Evolutionary conservation across 1,140 invertebrate genomes (phyloP), one percentile per base, ranked within the genome.

Genomic region (Zaprionus ghesquierei): DNA sequence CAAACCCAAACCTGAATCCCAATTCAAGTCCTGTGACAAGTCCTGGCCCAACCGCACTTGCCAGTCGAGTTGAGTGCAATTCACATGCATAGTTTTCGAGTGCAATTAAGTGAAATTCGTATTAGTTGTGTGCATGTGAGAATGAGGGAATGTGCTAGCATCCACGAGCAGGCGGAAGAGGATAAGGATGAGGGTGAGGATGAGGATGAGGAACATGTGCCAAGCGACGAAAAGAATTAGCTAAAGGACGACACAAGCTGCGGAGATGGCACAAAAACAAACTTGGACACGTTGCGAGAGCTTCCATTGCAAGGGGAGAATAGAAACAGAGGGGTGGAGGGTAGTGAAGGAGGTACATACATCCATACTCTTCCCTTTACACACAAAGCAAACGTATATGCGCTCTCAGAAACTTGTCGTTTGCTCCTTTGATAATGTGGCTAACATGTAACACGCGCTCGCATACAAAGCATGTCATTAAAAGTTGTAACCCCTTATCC

Each of bases 91-190:
- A 84, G 84, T 79, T 84, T 79, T 89, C 77, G 72, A 89, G 85
- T 77, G 79, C 84, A 87, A 87, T 87, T 87, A 87, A 87, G 84
- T 84, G 76, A 84, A 89, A 87, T 69, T 87, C 79, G 79, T 89
- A 77, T 89, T 84, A 87, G 76, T 87, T 84, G 69, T 86, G 65
- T 60, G 41, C 10, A 53, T 35, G 51, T 29, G 27, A 18, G 13
- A 22, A 33, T 58, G 49, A 27, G 33, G 51, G 33, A 49, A 50
- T 53, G 23, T 50, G 41, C 29, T 23, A 23, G 20, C 3, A 33
- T 38, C 18, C 49, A 29, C 22, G 46, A 61, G 35, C 2, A 33
- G 22, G 8, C 2, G n/a, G n/a, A 6, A n/a, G 15, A 18, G 41
- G 3, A 44, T 44, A n/a, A n/a, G 35, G 3, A 33, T 35, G 8